A percentile compares a stretch with the other conserved stretches of the same genome.
Evolutionary conservation across 2,888 invertebrate genomes (phyloP).

Genomic region (Pachydiplax longipennis): DNA sequence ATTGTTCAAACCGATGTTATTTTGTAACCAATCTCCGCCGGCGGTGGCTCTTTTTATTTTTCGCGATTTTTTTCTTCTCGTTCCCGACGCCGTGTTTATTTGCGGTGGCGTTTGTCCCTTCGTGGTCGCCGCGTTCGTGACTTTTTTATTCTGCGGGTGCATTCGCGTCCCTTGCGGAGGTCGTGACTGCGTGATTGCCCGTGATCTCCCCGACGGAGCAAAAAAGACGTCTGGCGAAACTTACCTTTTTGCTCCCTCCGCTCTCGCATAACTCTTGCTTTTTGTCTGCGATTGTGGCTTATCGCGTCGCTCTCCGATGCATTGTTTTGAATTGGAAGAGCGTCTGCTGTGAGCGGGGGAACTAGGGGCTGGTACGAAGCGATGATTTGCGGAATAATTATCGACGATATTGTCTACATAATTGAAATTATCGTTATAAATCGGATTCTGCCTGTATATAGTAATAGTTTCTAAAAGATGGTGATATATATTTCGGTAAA

Average conservation of each 20-base stretch:
- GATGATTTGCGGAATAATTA: too few species aligned
- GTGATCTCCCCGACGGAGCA: neutral
- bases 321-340: neutral
- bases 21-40: slow-evolving; percentile 24
- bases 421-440: too few species aligned
- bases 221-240: neutral
- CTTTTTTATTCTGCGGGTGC: neutral
- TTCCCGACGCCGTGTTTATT: neutral
- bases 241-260: neutral
- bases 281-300: neutral
- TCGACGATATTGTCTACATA: too few species aligned
- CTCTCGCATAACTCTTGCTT: neutral
- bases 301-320: neutral
- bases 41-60: neutral
- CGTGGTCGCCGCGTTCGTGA: neutral
- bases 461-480: too few species aligned
- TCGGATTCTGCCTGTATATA: too few species aligned
- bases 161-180: neutral
- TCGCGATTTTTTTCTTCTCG: neutral
- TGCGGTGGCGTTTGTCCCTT: neutral
- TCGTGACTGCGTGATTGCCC: neutral
- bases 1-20: slow-evolving; percentile 43
- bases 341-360: too few species aligned
- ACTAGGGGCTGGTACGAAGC: too few species aligned
- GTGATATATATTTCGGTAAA: too few species aligned